Conservation (phyloP, 2,888 invertebrate species). For the Adelphocoris suturalis region DNA sequence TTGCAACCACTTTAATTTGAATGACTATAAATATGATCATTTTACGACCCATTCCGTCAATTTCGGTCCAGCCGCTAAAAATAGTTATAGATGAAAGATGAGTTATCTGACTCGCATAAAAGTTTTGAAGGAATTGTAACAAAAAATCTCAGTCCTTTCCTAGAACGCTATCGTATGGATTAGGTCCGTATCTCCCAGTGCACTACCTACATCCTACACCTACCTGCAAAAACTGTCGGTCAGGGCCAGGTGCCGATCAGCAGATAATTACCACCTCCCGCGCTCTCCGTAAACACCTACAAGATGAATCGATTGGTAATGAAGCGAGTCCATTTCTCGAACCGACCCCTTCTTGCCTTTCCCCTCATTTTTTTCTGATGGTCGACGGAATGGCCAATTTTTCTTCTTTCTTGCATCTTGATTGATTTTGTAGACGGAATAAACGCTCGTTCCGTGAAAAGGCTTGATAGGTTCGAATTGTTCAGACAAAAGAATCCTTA, state of each 20-base stretch:
- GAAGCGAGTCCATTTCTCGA: constrained; percentile 9
- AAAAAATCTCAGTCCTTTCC: background rate
- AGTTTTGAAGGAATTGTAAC: background rate
- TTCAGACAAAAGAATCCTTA: background rate
- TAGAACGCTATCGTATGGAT: background rate
- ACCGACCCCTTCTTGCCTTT: background rate
- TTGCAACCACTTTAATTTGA: no score
- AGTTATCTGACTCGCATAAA: no score
- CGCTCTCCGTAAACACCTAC: constrained; percentile 16
- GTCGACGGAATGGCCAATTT: background rate
- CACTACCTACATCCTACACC: background rate
- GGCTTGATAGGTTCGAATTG: background rate
- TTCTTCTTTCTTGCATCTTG: background rate
- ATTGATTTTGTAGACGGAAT: background rate
- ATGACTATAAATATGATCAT: no score
- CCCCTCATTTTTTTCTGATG: background rate
- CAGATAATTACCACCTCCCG: constrained; percentile 11
- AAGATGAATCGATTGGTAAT: constrained; percentile 13
- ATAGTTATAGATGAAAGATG: no score
- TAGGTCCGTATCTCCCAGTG: background rate
- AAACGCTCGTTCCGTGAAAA: background rate
- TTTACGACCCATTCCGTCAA: no score
- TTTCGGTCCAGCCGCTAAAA: no score
- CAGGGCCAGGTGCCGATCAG: constrained; percentile 23
- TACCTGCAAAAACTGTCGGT: background rate